phyloP scores from a whole-genome alignment of 2,797 vertebrate genomes.

The Mallotus villosus region DNA sequence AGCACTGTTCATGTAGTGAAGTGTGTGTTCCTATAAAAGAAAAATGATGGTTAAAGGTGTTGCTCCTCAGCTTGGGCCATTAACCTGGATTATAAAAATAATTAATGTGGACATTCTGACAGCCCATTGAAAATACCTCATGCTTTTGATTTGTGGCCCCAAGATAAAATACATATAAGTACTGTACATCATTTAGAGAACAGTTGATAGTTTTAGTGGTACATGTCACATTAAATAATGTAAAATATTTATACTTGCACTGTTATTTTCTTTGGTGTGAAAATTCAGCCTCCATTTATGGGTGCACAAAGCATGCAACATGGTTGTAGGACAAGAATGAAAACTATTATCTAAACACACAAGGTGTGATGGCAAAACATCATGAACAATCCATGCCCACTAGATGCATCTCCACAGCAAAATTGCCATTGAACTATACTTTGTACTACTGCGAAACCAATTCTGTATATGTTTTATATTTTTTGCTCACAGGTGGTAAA shows the following conservation, averaged over 20 bases:
- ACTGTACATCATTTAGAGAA: conserved; percentile 37
- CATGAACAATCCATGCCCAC: conserved; percentile 53
- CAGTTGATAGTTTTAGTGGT: conserved; percentile 29
- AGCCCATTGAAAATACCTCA: conserved; percentile 35
- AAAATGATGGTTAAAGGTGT: not conserved
- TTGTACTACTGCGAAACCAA: not conserved
- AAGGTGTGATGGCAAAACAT: conserved; percentile 46
- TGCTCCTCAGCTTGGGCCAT: conserved; percentile 39
- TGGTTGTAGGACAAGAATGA: conserved; percentile 2
- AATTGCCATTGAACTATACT: conserved; percentile 32
- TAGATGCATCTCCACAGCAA: conserved; percentile 26
- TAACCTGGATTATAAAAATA: conserved; percentile 53
- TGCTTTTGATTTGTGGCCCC: conserved; percentile 20
- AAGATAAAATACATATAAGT: conserved; percentile 37
- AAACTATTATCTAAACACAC: conserved; percentile 39
- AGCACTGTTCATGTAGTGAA: not conserved
- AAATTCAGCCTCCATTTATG: conserved; percentile 39
- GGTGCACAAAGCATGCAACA: conserved; percentile 30
- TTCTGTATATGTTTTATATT: conserved; percentile 8
- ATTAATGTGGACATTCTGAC: conserved; percentile 35
- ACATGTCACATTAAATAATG: conserved; percentile 31
- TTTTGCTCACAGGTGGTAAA: conserved; percentile 79
- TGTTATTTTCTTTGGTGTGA: conserved; percentile 30
- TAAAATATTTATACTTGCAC: conserved; percentile 18
- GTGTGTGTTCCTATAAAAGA: not conserved